phyloP scores from a whole-genome alignment of 2,888 invertebrate species.

The Tenthredo mesomela region DNA sequence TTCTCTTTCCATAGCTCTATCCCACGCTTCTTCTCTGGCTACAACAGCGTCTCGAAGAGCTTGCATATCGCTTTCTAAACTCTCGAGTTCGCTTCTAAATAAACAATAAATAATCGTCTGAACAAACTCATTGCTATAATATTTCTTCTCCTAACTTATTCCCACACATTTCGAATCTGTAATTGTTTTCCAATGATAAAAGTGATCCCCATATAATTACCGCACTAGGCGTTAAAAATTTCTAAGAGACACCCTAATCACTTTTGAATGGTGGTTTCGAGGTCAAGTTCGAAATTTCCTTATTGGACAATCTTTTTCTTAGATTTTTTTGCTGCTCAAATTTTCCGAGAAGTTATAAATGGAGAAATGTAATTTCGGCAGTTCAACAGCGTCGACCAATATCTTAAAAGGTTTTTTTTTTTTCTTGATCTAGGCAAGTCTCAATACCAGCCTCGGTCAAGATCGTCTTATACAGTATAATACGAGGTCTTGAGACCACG shows the following conservation, averaged over 20 bases:
- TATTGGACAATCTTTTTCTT: background rate
- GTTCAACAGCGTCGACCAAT: background rate
- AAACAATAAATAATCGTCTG: background rate
- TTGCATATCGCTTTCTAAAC: slow-evolving; percentile 70
- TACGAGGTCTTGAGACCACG: background rate
- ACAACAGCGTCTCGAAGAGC: slow-evolving; percentile 68
- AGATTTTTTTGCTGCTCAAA: background rate
- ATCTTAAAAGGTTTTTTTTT: background rate
- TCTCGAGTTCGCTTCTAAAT: slow-evolving; percentile 65
- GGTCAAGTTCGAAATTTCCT: no score
- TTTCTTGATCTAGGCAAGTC: background rate
- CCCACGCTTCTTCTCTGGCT: slow-evolving; percentile 67
- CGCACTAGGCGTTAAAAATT: background rate
- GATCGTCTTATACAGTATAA: background rate
- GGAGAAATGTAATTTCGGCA: background rate
- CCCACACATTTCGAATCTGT: background rate
- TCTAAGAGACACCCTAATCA: background rate
- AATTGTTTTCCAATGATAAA: background rate
- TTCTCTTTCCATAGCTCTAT: slow-evolving; percentile 68
- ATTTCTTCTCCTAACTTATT: background rate
- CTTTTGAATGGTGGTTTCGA: no score
- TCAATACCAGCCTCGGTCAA: background rate
- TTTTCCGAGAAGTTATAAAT: background rate
- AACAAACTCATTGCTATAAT: background rate
- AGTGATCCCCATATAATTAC: background rate